phyloP scores from a whole-genome alignment of 2,888 invertebrate genomes.

The Metellina segmentata region DNA sequence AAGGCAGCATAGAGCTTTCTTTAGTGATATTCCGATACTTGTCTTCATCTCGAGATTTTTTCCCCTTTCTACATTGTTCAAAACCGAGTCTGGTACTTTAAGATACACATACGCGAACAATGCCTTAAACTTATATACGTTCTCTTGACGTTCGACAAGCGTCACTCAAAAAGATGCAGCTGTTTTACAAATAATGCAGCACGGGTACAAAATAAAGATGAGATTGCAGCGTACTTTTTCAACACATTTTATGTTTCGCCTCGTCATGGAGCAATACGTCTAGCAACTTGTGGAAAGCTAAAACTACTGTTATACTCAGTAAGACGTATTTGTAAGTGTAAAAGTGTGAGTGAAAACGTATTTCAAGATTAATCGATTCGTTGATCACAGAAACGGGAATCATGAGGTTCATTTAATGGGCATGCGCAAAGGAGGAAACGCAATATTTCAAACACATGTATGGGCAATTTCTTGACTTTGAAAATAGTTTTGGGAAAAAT shows the following conservation, averaged over 20 bases:
- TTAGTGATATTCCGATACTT: neutral
- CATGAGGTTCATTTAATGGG: too few relatives aligned
- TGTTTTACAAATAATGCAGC: neutral
- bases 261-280: neutral
- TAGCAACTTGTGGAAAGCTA: too few relatives aligned
- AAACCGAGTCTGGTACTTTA: neutral
- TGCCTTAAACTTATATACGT: neutral
- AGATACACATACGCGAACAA: neutral
- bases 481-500: too few relatives aligned
- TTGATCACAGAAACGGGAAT: too few relatives aligned
- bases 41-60: neutral
- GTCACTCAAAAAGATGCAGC: neutral
- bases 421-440: too few relatives aligned
- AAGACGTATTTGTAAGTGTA: too few relatives aligned
- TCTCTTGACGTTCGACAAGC: neutral
- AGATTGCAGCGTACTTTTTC: neutral
- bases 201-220: too few relatives aligned
- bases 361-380: too few relatives aligned
- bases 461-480: too few relatives aligned
- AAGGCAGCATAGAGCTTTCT: neutral
- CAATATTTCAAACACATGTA: too few relatives aligned
- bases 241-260: neutral
- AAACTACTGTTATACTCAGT: too few relatives aligned
- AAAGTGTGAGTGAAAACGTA: too few relatives aligned
- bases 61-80: neutral